A percentile compares a stretch with the other conserved stretches of the same genome.
These are phyloP conservation scores for Nettapus auritus DNA, from an alignment of 2,113 vertebrate species.

Conservation along the genomic window DNA sequence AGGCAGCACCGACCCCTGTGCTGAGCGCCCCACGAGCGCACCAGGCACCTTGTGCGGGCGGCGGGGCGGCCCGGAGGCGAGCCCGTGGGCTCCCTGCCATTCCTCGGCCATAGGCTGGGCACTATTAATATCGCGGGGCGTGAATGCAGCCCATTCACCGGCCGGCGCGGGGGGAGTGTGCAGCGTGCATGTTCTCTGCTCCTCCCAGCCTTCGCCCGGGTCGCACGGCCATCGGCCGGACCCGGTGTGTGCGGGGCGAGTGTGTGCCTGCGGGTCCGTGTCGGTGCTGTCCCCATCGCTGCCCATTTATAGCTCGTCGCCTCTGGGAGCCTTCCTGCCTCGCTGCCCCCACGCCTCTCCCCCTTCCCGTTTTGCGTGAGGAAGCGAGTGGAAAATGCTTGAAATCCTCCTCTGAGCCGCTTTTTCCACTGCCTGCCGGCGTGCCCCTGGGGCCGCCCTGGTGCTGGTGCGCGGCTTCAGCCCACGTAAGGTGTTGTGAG, in stretches of 20 bases:
- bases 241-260: not conserved
- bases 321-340: conserved; percentile 2
- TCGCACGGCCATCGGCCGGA: not conserved
- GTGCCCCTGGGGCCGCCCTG: not conserved
- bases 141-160: conserved; percentile 38
- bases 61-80: not conserved
- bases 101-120: not conserved
- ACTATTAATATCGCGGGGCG: conserved; percentile 3
- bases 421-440: not conserved
- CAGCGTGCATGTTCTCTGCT: not conserved
- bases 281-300: not conserved
- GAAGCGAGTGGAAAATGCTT: not conserved
- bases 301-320: not conserved
- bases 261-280: fast-evolving
- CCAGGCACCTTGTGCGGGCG: not conserved
- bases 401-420: not conserved
- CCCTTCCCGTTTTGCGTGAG: not conserved
- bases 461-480: not conserved
- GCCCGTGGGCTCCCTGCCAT: not conserved
- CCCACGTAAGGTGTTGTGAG: fast-evolving
- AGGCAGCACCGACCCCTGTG: not conserved
- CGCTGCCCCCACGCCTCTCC: not conserved
- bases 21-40: not conserved
- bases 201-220: not conserved
- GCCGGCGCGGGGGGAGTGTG: not conserved